Evolutionary conservation across 2,888 invertebrate species (phyloP).

Genomic region (Aphidius colemani): DNA sequence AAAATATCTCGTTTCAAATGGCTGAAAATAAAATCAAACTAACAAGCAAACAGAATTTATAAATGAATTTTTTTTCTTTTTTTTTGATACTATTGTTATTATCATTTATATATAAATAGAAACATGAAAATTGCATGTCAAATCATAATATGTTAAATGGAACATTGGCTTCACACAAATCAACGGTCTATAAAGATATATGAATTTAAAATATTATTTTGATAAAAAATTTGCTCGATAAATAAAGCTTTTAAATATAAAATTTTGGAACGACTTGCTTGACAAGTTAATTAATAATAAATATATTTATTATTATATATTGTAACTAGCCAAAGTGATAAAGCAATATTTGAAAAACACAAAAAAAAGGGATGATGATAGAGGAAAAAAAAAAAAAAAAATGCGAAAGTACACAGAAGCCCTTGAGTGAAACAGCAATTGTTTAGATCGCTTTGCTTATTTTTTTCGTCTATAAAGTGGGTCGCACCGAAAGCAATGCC

Average conservation of each 20-base stretch:
- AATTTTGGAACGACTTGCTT: too few species aligned
- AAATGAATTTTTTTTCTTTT: too few species aligned
- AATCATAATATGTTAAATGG: slow-evolving; percentile 6
- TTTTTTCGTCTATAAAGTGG: slow-evolving; percentile 29
- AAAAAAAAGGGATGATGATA: background rate
- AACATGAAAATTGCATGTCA: background rate
- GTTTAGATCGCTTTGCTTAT: slow-evolving; percentile 29
- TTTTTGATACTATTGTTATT: too few species aligned
- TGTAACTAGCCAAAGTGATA: background rate
- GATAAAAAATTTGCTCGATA: too few species aligned
- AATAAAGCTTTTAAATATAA: too few species aligned
- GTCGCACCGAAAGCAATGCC: slow-evolving; percentile 19
- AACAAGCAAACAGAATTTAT: too few species aligned
- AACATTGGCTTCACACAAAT: too few species aligned
- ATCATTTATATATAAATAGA: background rate
- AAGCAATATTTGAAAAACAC: background rate
- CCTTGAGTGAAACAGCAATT: slow-evolving; percentile 22
- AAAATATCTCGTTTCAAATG: too few species aligned
- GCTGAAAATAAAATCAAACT: too few species aligned
- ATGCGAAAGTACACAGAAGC: slow-evolving; percentile 17
- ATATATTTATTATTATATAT: background rate
- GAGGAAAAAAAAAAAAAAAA: slow-evolving; percentile 6
- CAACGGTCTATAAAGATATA: too few species aligned
- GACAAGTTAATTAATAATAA: too few species aligned
- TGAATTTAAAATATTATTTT: too few species aligned